Base-by-base conservation (phyloP, 37 sponge, comb jelly and placozoan species). In the Halisarca cf. caerulea region DNA sequence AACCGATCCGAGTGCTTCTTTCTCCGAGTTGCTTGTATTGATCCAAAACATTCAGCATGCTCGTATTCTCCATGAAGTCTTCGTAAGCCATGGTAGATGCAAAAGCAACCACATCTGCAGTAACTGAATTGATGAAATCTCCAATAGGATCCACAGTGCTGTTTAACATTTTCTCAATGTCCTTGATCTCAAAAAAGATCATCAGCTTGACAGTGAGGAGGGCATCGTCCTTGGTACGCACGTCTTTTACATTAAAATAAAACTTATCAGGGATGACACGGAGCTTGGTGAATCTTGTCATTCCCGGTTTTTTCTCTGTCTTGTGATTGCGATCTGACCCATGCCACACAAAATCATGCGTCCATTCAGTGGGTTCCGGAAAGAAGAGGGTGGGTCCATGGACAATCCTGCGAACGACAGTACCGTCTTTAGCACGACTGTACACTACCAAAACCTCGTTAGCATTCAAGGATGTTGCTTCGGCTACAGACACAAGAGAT, bases 181-280 rank as follows among this genome's bases (percentile, higher is more conserved):
- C 87, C 25, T 80, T 85, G 66, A 95, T 62, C 85, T 95, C 96
- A 86, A 87, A 95, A 87, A 95, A 95, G 4, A 93, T 78, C 96
- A 95, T 95, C 70, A 90, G 78, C 71, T 95, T 95, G 20, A 95
- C 94, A 0, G 85, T 88, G 80, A 95, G 86, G 27, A 95, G 77
- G 17, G 96, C 96, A 87, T 95, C 96, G 58, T 95, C 96, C 73
- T 91, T 90, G 5, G 96, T 95, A 4, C 96, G 88, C 20, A 89
- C 94, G 45, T 93, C 93, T 40, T 84, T 69, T 36, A 87, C 88
- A 58, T 96, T 96, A 66, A 80, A 89, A 89, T 96, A 96, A 85
- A 96, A 93, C 80, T 96, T 94, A 83, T 96, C 96, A 32, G 96
- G 96, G 70, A 96, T 92, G 68, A 96, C 94, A 23, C 90, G 77